phyloP scores from a whole-genome alignment of 2,113 vertebrate genomes.

The Drymodes brunneopygia region DNA sequence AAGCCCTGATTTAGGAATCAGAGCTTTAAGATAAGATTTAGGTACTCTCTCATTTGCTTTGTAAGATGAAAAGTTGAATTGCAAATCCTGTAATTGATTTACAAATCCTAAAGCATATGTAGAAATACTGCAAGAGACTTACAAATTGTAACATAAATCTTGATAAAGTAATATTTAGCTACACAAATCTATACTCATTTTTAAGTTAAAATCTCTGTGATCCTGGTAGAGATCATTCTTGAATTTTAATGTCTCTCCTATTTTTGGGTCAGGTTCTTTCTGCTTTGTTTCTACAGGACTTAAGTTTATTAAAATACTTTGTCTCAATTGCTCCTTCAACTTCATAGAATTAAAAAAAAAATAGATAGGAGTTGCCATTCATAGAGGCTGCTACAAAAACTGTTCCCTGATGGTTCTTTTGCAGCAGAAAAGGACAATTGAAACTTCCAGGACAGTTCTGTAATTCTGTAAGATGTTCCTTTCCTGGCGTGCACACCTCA shows the following conservation, averaged over 20 bases:
- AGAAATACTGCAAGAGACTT: neutral
- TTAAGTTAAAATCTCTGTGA: neutral
- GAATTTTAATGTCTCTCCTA: neutral
- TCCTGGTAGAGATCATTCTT: neutral
- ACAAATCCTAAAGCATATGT: neutral
- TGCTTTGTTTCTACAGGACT: neutral
- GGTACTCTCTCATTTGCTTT: neutral
- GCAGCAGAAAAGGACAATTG: neutral
- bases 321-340: neutral
- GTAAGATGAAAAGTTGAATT: neutral
- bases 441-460: neutral
- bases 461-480: neutral
- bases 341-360: neutral
- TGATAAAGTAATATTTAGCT: neutral
- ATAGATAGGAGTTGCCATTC: neutral
- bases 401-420: neutral
- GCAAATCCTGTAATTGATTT: conserved; percentile 19
- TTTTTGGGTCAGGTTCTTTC: neutral
- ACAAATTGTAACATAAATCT: neutral
- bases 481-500: neutral
- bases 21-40: neutral
- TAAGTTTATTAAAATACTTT: neutral
- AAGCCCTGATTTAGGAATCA: neutral
- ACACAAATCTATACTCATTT: neutral
- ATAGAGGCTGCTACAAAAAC: neutral